Evolutionary conservation across 2,888 invertebrate species (phyloP).

Genomic region (Papilio gigon): DNA sequence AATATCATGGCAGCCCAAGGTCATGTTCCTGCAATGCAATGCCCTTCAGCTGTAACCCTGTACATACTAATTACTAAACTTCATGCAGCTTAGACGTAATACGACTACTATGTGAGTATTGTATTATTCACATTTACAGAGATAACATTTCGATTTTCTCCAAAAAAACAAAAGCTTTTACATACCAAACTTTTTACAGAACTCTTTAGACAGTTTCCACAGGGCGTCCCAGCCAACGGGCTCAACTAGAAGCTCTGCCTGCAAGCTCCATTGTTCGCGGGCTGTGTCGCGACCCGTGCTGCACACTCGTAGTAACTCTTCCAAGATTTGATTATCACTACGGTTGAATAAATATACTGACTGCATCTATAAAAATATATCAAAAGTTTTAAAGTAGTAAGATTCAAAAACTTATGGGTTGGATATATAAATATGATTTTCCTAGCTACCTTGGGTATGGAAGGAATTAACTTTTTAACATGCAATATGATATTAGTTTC

Average conservation of each 20-base stretch:
- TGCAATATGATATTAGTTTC: not conserved
- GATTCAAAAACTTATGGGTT: not conserved
- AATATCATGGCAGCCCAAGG: too few relatives aligned
- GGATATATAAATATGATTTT: not conserved
- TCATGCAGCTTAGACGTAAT: too few relatives aligned
- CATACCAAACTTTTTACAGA: conserved; percentile 83
- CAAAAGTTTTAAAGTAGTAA: not conserved
- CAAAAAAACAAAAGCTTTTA: too few relatives aligned
- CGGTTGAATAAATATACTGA: conserved; percentile 71
- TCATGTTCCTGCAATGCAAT: too few relatives aligned
- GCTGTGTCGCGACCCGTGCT: conserved; percentile 67
- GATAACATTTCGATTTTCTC: too few relatives aligned
- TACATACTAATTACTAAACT: too few relatives aligned
- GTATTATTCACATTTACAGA: too few relatives aligned
- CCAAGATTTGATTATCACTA: conserved; percentile 68
- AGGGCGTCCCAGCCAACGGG: conserved; percentile 87
- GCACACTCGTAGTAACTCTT: conserved; percentile 66
- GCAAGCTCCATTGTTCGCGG: conserved; percentile 72
- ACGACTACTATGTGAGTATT: too few relatives aligned
- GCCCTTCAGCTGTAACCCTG: too few relatives aligned
- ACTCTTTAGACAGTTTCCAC: conserved; percentile 86
- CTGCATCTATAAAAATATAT: conserved; percentile 61
- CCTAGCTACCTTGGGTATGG: not conserved
- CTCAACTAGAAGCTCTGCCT: conserved; percentile 83
- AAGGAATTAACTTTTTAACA: not conserved